Base-by-base conservation (phyloP, 2,797 vertebrate genomes). In the Sebastes oblongus region DNA sequence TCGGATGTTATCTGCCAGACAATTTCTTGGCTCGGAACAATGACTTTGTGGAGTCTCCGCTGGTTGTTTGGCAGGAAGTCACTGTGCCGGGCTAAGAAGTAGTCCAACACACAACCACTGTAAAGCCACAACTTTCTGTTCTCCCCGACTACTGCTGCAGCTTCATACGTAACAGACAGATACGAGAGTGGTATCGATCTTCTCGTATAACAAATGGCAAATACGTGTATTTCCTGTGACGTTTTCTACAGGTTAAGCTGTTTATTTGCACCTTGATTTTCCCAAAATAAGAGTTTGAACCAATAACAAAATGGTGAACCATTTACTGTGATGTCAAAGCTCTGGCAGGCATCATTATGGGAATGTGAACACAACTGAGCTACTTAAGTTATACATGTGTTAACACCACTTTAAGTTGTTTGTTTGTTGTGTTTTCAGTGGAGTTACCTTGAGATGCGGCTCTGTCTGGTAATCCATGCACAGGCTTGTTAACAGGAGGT, bases 391-490 rank as follows among this genome's bases (percentile, higher is more conserved):
- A 32, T 13, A 68, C 5, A 12, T 10, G 27, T 34, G 54, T 66
- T 18, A 46, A 11, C 27, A 25, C 9, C 74, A 71, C 27, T 29
- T 55, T 1, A 24, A 2, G 55, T 13, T 52, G 61, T 68, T 29
- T 39, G 34, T 12, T 22, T n/a, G 10, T 62, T n/a, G 12, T 62
- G 1, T 65, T 81, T 59, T 66, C 20, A 8, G 52, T 42, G 55
- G 39, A 27, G 29, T 75, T 88, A 96, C 95, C 95, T 91, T 97
- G 95, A 82, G 95, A 95, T 70, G 94, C 93, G 36, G 95, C 90
- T 84, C 94, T 87, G 77, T 95, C 94, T 73, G 92, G 91, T 84
- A 95, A 73, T 77, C 92, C 93, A 9, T 91, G 83, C 10, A 55
- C 62, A 25, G 89, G 84, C 78, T 89, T 96, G 83, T 62, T 72